A percentile compares a stretch with the other conserved stretches of the same genome.
These are phyloP conservation scores for Pseudopodoces humilis DNA, from an alignment of 2,113 vertebrate species.

Conservation along the genomic window DNA sequence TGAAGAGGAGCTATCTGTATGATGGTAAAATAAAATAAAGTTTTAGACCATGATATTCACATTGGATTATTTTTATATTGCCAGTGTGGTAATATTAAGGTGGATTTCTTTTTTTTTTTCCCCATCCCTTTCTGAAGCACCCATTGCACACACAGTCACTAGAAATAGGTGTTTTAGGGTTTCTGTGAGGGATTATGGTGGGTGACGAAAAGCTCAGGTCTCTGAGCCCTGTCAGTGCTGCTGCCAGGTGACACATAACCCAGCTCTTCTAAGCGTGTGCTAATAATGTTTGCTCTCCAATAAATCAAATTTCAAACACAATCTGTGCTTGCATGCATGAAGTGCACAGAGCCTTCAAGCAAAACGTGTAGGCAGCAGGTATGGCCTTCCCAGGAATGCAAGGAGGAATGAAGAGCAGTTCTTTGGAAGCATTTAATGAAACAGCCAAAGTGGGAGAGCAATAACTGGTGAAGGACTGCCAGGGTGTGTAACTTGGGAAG, in stretches of 20 bases:
- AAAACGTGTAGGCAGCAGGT: background rate
- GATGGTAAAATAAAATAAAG: background rate
- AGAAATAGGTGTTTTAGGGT: background rate
- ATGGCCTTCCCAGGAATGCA: background rate
- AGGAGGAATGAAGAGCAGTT: background rate
- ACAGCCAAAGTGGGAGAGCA: background rate
- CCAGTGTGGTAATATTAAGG: background rate
- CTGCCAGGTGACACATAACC: background rate
- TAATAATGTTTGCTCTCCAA: background rate
- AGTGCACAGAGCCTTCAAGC: background rate
- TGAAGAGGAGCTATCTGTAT: background rate
- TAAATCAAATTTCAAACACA: background rate
- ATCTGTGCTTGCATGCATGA: background rate
- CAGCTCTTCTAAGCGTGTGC: background rate
- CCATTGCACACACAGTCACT: background rate
- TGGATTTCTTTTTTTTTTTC: background rate
- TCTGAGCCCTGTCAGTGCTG: background rate
- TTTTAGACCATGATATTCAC: background rate
- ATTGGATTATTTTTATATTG: background rate
- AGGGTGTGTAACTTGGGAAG: background rate
- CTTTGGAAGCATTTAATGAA: background rate
- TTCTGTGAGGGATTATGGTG: background rate
- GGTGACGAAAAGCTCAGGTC: background rate
- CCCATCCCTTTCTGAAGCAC: background rate
- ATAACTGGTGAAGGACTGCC: background rate